Evolutionary conservation across 2,888 invertebrate species (phyloP).

Genomic region (Craniophora ligustri): DNA sequence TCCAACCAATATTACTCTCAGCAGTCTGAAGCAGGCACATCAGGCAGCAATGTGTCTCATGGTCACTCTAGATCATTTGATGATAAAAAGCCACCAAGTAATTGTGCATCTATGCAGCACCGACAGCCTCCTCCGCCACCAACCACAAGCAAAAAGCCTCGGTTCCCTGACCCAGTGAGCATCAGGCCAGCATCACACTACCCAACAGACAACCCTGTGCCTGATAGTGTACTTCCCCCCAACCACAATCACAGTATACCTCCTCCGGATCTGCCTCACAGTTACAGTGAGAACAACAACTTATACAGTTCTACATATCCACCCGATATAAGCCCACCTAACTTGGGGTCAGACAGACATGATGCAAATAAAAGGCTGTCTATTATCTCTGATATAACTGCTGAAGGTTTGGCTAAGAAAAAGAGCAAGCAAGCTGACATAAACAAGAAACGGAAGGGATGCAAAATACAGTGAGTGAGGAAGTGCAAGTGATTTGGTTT

Average conservation of each 20-base stretch:
- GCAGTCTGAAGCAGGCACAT: conserved; percentile 68
- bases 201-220: conserved; percentile 69
- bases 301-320: conserved; percentile 78
- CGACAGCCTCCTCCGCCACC: conserved; percentile 82
- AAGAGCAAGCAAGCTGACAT: conserved; percentile 79
- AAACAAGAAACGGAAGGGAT: conserved; percentile 81
- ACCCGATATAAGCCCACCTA: conserved; percentile 61
- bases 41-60: conserved; percentile 68
- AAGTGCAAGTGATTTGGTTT: conserved; percentile 16
- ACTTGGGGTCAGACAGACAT: conserved; percentile 56
- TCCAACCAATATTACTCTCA: conserved; percentile 78
- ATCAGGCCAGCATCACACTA: conserved; percentile 85
- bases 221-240: conserved; percentile 56
- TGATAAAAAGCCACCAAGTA: conserved; percentile 61
- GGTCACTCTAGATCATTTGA: conserved; percentile 73
- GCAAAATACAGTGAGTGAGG: conserved; percentile 81
- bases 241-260: conserved; percentile 68
- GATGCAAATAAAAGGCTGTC: conserved; percentile 79
- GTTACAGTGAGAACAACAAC: conserved; percentile 83
- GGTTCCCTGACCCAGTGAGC: conserved; percentile 84
- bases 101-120: conserved; percentile 68
- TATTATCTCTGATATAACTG: conserved; percentile 84
- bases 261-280: conserved; percentile 71
- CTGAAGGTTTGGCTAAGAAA: conserved; percentile 81
- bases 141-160: conserved; percentile 77